phyloP scores from a whole-genome alignment of 1,140 invertebrate species.

The Pseudachorutes palmiensis region DNA sequence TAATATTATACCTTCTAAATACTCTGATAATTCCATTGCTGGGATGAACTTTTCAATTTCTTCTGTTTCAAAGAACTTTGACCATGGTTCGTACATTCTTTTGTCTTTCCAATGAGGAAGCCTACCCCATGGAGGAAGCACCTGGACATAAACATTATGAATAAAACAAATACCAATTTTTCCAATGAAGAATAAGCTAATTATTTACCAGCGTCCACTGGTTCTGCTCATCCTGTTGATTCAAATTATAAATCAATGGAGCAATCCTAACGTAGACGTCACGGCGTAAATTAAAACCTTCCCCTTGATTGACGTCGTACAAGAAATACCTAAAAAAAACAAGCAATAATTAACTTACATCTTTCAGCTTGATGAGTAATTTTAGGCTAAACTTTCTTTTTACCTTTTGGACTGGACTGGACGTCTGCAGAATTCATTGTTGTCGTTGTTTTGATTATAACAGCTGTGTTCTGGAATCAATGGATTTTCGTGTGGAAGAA shows the following conservation, averaged over 20 bases:
- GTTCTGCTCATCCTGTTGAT: conserved; percentile 45
- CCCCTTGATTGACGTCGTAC: conserved; percentile 87
- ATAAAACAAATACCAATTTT: conserved; percentile 32
- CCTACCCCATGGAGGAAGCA: conserved; percentile 82
- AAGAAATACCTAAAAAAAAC: conserved; percentile 57
- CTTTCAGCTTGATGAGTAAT: not conserved
- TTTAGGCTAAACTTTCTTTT: not conserved
- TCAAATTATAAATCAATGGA: conserved; percentile 61
- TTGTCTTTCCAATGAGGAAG: conserved; percentile 76
- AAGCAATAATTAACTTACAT: not conserved
- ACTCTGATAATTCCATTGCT: conserved; percentile 79
- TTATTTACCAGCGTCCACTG: conserved; percentile 50
- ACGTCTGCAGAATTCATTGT: too few relatives aligned
- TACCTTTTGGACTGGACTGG: too few relatives aligned
- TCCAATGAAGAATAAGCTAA: conserved; percentile 5
- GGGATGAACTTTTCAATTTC: conserved; percentile 71
- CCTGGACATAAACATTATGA: conserved; percentile 50
- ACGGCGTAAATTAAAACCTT: conserved; percentile 92
- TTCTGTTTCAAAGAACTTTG: conserved; percentile 73
- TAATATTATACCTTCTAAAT: conserved; percentile 54
- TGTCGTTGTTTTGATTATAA: too few relatives aligned
- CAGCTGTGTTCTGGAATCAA: too few relatives aligned
- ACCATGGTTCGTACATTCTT: conserved; percentile 60
- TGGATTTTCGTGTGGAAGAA: too few relatives aligned
- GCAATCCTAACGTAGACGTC: conserved; percentile 93